Percentiles rank a stretch among this genome's conserved stretches.
Conservation (phyloP, 2,888 invertebrate species). For the Seladonia tumulorum region DNA sequence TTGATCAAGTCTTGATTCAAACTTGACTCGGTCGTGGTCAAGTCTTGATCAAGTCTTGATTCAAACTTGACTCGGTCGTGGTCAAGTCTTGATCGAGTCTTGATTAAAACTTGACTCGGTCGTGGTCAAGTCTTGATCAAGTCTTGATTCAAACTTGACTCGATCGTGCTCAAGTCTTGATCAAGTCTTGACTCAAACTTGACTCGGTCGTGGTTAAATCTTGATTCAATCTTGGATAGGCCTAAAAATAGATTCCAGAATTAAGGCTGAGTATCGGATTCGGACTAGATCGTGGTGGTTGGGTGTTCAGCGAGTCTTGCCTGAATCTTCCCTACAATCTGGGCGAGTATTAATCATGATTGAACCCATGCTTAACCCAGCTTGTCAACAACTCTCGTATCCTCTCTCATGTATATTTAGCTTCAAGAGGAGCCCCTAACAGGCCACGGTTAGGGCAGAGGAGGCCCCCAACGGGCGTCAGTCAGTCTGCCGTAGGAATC, state of each 20-base stretch:
- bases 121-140: not conserved
- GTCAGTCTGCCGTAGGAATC: constrained; percentile 64
- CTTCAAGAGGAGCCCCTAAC: not conserved
- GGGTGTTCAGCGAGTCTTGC: not conserved
- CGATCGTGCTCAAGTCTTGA: not conserved
- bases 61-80: not conserved
- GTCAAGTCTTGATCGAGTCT: not conserved
- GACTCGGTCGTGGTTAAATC: not conserved
- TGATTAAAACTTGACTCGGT: not conserved
- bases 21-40: not conserved
- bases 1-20: not conserved
- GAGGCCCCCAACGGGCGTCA: constrained; percentile 41
- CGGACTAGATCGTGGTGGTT: not conserved
- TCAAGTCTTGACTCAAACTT: not conserved
- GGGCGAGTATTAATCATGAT: not conserved
- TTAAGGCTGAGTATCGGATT: too few species aligned
- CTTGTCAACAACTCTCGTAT: not conserved
- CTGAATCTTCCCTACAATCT: not conserved
- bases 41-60: not conserved
- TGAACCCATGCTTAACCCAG: not conserved
- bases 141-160: not conserved
- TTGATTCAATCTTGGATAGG: not conserved
- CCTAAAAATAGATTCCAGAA: too few species aligned
- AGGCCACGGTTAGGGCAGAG: not conserved
- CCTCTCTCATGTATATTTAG: not conserved